Evolutionary conservation across 2,888 invertebrate genomes (phyloP), one percentile per base, ranked within the genome.

Genomic region (Alloplasta piceator): DNA sequence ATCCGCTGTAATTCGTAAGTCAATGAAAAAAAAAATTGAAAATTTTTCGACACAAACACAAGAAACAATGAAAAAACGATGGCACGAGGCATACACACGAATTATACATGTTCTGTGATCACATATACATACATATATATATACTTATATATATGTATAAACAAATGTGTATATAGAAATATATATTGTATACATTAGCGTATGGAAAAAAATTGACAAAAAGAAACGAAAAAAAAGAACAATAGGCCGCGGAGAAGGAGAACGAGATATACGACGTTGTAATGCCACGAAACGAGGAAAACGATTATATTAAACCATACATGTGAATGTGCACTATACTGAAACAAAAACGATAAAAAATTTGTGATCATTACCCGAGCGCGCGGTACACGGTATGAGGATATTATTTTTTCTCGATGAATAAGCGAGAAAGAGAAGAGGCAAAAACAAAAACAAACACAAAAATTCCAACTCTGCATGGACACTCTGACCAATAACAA

Each of bases 31-130:
- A 71, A 39, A 52, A 14, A 61, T 4, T 36, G 12, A 52, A 58
- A 9, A 10, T 60, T 41, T 50, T 66, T 50, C 4, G 14, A 14
- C n/a, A 46, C 10, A 7, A 46, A 76, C 70, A 82, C 80, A 77
- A 70, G 78, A 79, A 80, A 79, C 52, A 71, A 82, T 80, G 79
- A 82, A 77, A 72, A 82, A 75, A 83, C 74, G 79, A 84, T 82
- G 84, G 83, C 85, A 84, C 83, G 84, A 85, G 82, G 85, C 83
- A 85, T 88, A 88, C 85, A 87, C 88, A 87, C 89, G 88, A 88
- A 89, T 88, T 89, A 89, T 86, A 85, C 86, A 89, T 86, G 86
- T 89, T 87, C 90, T 89, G 89, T 89, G 90, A 90, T 90, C 86
- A 87, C 87, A 88, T 88, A 89, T 89, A 84, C 80, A 85, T 80